These are phyloP conservation scores for Carcina quercana DNA, from an alignment of 2,888 invertebrate species.

Conservation along the genomic window DNA sequence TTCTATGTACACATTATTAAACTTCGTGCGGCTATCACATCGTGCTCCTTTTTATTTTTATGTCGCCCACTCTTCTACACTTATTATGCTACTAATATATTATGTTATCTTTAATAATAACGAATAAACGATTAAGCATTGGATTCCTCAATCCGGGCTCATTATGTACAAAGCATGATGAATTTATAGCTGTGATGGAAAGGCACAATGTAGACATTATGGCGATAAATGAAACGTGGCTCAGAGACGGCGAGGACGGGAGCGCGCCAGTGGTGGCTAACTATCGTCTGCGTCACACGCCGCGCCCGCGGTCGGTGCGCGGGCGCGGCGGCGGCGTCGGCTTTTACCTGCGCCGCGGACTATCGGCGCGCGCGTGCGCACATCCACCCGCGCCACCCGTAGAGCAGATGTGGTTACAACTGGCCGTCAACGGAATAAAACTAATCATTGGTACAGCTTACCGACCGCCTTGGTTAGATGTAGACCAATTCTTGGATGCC, in stretches of 20 bases:
- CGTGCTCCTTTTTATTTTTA: no score
- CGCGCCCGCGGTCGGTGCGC: neutral
- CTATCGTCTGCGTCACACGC: neutral
- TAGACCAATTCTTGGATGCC: slow-evolving; percentile 6
- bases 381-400: slow-evolving; percentile 2
- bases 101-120: no score
- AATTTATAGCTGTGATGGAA: slow-evolving; percentile 1
- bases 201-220: neutral
- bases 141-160: slow-evolving; percentile 1
- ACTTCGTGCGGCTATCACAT: no score
- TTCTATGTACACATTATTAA: no score
- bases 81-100: no score
- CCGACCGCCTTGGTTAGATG: slow-evolving; percentile 4
- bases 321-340: slow-evolving; percentile 3
- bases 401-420: slow-evolving; percentile 5
- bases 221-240: slow-evolving; percentile 5
- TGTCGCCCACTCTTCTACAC: no score
- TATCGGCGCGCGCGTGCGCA: neutral
- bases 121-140: no score
- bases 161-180: neutral
- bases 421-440: neutral
- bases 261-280: slow-evolving; percentile 1
- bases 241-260: neutral
- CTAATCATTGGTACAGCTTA: slow-evolving; percentile 7
- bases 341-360: slow-evolving; percentile 1